Evolutionary conservation across 1,140 invertebrate genomes (phyloP).

Genomic region (Hirudo medicinalis): DNA sequence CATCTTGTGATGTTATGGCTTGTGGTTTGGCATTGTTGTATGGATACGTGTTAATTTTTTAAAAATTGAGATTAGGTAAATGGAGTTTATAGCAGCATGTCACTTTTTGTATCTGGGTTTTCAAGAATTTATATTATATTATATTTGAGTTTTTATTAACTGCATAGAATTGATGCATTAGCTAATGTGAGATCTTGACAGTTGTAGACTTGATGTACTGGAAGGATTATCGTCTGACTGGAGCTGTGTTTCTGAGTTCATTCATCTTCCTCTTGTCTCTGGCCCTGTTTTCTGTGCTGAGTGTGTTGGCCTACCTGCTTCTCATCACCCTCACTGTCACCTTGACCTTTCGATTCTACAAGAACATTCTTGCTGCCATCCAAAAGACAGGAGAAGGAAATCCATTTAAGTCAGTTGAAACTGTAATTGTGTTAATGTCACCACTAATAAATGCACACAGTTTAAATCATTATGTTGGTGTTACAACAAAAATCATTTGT

Average conservation of each 20-base stretch:
- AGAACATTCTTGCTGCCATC: slow-evolving; percentile 82
- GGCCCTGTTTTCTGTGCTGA: slow-evolving; percentile 85
- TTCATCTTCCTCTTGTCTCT: slow-evolving; percentile 75
- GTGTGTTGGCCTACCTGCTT: slow-evolving; percentile 78
- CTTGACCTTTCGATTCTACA: slow-evolving; percentile 84
- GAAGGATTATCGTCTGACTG: slow-evolving; percentile 84
- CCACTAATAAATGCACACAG: too few species aligned
- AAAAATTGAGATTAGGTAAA: too few species aligned
- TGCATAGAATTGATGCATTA: too few species aligned
- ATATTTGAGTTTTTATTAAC: too few species aligned
- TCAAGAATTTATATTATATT: too few species aligned
- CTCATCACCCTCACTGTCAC: slow-evolving; percentile 67
- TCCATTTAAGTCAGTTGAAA: slow-evolving; percentile 71
- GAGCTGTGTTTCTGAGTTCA: slow-evolving; percentile 72
- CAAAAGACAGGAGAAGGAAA: slow-evolving; percentile 93
- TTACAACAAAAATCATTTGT: too few species aligned
- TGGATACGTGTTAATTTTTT: too few species aligned
- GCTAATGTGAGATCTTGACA: slow-evolving; percentile 44
- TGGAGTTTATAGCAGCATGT: too few species aligned
- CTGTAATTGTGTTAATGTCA: neutral
- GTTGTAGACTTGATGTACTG: slow-evolving; percentile 92
- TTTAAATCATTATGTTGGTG: too few species aligned
- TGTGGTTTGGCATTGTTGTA: too few species aligned
- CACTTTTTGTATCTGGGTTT: too few species aligned
- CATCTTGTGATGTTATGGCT: too few species aligned